Evolutionary conservation across 2,797 vertebrate genomes (phyloP).

Genomic region (Leuciscus waleckii): DNA sequence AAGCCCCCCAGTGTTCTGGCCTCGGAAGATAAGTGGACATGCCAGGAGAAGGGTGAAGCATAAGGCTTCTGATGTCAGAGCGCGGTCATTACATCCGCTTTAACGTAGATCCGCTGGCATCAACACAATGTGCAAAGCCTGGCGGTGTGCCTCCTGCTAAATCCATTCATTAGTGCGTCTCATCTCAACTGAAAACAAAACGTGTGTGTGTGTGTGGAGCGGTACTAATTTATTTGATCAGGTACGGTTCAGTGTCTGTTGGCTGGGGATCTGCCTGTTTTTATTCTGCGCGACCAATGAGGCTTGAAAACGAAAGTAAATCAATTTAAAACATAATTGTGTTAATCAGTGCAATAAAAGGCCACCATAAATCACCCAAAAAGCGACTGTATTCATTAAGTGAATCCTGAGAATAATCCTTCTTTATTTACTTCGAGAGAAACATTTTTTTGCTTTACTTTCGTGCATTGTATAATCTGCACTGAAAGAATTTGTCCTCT

Average conservation of each 20-base stretch:
- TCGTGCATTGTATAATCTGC: background rate
- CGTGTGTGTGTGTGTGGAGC: background rate
- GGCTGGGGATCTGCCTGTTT: conserved; percentile 23
- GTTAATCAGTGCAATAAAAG: conserved; percentile 17
- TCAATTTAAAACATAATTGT: conserved; percentile 47
- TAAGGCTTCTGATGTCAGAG: conserved; percentile 47
- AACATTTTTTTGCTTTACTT: background rate
- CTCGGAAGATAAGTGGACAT: conserved; percentile 36
- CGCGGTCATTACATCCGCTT: conserved; percentile 31
- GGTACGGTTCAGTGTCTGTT: conserved; percentile 33
- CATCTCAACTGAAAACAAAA: conserved; percentile 29
- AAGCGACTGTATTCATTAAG: background rate
- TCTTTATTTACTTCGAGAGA: background rate
- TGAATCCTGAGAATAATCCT: background rate
- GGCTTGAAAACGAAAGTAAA: conserved; percentile 45
- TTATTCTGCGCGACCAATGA: conserved; percentile 39
- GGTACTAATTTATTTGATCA: conserved; percentile 56
- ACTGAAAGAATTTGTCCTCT: conserved; percentile 10
- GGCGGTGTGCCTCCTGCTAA: conserved; percentile 25
- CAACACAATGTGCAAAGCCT: conserved; percentile 20
- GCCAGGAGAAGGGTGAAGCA: conserved; percentile 47
- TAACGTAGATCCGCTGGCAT: conserved; percentile 47
- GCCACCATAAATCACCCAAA: background rate
- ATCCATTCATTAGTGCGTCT: conserved; percentile 47
- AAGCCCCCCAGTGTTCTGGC: conserved; percentile 54